phyloP scores from a whole-genome alignment of 1,140 invertebrate genomes.

The Cyphomyrmex costatus region DNA sequence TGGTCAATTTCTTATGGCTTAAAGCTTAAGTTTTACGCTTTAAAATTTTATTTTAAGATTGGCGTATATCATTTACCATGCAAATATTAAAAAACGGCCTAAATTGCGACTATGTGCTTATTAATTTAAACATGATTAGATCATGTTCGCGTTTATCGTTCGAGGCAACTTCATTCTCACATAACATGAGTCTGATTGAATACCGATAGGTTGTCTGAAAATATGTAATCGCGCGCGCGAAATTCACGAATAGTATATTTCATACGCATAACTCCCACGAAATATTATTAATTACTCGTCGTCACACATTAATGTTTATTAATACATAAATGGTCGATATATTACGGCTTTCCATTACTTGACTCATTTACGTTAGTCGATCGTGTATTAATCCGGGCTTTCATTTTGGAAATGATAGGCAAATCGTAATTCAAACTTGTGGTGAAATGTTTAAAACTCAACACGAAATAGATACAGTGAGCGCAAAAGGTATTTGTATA shows the following conservation, averaged over 20 bases:
- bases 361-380: not conserved
- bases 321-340: not conserved
- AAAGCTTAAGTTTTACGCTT: too few relatives aligned
- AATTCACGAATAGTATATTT: not conserved
- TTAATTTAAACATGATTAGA: too few relatives aligned
- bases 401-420: not conserved
- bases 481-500: too few relatives aligned
- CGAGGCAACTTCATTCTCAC: not conserved
- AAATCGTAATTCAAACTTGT: not conserved
- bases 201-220: not conserved
- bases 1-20: too few relatives aligned
- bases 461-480: too few relatives aligned
- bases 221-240: too few relatives aligned
- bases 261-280: not conserved
- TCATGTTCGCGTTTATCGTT: too few relatives aligned
- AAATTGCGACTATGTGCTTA: too few relatives aligned
- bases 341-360: constrained; percentile 3
- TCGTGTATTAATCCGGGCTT: not conserved
- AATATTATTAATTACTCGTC: constrained; percentile 18
- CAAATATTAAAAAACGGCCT: too few relatives aligned
- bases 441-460: not conserved
- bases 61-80: too few relatives aligned
- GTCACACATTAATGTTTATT: constrained; percentile 10
- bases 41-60: too few relatives aligned
- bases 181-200: not conserved